Percentiles rank a stretch among this genome's conserved stretches.
These are phyloP conservation scores for Lepidocyrtoides sp. DNA, from an alignment of 2,888 invertebrate genomes.

Conservation along the genomic window DNA sequence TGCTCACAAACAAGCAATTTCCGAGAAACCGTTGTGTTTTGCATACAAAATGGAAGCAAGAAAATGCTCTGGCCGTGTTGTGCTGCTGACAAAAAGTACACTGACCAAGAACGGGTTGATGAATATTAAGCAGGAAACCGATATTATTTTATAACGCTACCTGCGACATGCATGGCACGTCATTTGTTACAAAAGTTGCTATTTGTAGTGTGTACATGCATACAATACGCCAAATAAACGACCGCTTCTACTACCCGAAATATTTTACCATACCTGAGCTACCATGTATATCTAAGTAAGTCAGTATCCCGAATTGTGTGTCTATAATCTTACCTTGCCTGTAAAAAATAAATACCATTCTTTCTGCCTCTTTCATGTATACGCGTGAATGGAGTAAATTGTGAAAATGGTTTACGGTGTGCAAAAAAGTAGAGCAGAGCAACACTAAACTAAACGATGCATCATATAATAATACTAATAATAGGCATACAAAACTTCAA, in stretches of 20 bases:
- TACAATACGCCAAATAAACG: neutral
- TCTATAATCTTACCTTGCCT: neutral
- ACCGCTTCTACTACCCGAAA: neutral
- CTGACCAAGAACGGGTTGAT: constrained; percentile 45
- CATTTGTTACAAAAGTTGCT: neutral
- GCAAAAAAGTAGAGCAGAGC: constrained; percentile 32
- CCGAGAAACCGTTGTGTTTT: constrained; percentile 55
- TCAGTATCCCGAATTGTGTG: neutral
- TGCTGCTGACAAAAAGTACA: constrained; percentile 20
- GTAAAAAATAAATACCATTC: too few species aligned
- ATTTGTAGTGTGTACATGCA: neutral
- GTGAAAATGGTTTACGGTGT: constrained; percentile 31
- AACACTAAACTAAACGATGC: constrained; percentile 11
- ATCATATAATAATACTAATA: neutral
- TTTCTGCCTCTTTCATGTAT: neutral
- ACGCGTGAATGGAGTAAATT: neutral
- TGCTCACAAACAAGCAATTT: neutral
- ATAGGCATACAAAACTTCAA: neutral
- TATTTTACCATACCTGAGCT: constrained; percentile 18
- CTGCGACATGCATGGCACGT: constrained; percentile 37
- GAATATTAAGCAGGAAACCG: constrained; percentile 72
- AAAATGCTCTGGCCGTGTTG: neutral
- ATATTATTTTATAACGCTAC: constrained; percentile 47
- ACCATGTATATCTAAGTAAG: constrained; percentile 2
- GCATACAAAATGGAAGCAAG: constrained; percentile 47